Evolutionary conservation across 2,113 vertebrate species (phyloP).

Genomic region (Otus sunia): DNA sequence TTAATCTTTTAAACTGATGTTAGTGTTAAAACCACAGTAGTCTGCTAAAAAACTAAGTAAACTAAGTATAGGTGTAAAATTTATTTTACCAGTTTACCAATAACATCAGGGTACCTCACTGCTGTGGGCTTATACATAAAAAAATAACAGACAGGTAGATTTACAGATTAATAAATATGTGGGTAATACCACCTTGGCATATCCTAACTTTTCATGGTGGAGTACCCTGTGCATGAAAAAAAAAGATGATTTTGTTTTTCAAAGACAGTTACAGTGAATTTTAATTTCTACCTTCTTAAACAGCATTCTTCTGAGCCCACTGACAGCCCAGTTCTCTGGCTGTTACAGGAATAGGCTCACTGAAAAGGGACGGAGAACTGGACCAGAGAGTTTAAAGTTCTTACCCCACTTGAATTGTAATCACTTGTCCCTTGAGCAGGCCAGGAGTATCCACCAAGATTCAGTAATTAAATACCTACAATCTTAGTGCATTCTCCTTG

Average conservation of each 20-base stretch:
- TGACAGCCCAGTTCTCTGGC: background rate
- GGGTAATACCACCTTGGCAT: conserved; percentile 24
- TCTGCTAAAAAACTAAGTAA: conserved; percentile 30
- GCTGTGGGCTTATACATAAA: background rate
- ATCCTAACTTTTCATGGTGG: background rate
- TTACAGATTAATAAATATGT: conserved; percentile 39
- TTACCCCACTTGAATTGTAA: background rate
- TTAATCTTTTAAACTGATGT: conserved; percentile 56
- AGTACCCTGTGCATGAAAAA: background rate
- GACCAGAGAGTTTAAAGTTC: background rate
- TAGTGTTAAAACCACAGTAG: conserved; percentile 5
- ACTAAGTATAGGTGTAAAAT: conserved; percentile 30
- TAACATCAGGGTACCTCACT: background rate
- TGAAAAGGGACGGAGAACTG: background rate
- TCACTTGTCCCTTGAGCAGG: background rate
- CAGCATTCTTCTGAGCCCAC: background rate
- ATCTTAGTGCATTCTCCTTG: background rate
- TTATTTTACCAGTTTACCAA: conserved; percentile 48
- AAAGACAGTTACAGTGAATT: background rate
- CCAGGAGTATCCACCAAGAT: background rate
- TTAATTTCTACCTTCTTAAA: background rate
- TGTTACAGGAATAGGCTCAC: background rate
- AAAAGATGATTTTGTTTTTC: background rate
- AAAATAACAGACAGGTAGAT: conserved; percentile 25
- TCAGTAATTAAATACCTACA: background rate